These are phyloP conservation scores for Nemurella pictetii DNA, from an alignment of 2,888 invertebrate genomes.

Conservation along the genomic window DNA sequence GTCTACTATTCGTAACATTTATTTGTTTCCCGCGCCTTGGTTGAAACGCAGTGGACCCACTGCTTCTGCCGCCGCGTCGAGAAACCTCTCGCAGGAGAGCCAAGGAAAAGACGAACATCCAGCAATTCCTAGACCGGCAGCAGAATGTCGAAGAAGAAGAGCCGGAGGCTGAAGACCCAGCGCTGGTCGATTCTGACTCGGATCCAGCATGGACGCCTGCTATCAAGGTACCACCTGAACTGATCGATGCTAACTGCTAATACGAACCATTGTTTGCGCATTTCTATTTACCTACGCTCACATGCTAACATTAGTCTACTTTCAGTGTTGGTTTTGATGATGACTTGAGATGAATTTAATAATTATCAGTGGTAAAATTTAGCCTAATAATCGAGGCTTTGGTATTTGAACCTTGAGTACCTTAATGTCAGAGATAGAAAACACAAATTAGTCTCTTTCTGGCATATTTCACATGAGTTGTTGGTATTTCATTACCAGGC, in stretches of 20 bases:
- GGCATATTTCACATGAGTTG: not conserved
- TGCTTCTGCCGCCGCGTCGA: constrained; percentile 57
- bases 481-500: too few relatives aligned
- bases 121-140: constrained; percentile 55
- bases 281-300: too few relatives aligned
- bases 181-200: constrained; percentile 66
- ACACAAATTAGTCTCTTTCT: not conserved
- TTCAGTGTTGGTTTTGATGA: too few relatives aligned
- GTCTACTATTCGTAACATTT: too few relatives aligned
- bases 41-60: constrained; percentile 49
- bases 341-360: too few relatives aligned
- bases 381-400: too few relatives aligned
- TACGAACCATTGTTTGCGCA: too few relatives aligned
- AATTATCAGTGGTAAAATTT: too few relatives aligned
- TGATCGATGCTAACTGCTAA: too few relatives aligned
- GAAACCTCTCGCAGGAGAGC: constrained; percentile 68
- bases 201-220: constrained; percentile 78
- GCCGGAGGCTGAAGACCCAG: constrained; percentile 59
- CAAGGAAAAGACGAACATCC: constrained; percentile 63
- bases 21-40: too few relatives aligned
- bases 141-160: constrained; percentile 48
- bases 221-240: constrained; percentile 50
- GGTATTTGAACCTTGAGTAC: too few relatives aligned
- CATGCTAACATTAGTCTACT: too few relatives aligned
- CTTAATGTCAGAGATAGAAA: not conserved